Conservation (phyloP, 2,113 vertebrate species). For the Silurus asotus region DNA sequence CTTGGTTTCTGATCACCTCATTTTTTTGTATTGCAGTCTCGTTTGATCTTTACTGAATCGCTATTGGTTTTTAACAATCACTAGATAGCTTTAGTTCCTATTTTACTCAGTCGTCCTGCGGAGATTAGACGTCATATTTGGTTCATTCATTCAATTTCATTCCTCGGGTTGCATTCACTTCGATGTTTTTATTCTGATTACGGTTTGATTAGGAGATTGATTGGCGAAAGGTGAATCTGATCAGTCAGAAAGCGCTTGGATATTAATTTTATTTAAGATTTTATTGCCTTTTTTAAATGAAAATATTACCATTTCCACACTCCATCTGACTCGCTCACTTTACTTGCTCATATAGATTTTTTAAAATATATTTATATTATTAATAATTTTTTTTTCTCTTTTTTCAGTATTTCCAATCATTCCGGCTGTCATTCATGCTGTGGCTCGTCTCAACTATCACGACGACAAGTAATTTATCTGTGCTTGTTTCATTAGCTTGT, state of each 20-base stretch:
- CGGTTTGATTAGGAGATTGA: neutral
- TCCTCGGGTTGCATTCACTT: neutral
- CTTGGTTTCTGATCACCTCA: too few relatives aligned
- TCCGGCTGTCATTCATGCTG: constrained; percentile 69
- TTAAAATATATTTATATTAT: neutral
- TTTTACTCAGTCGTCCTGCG: too few relatives aligned
- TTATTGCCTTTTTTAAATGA: neutral
- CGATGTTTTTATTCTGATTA: neutral
- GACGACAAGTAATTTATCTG: constrained; percentile 70
- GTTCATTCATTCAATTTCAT: neutral
- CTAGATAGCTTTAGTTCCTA: too few relatives aligned
- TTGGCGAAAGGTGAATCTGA: neutral
- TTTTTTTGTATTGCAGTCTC: too few relatives aligned
- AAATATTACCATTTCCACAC: neutral
- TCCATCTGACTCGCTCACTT: neutral
- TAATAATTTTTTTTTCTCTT: neutral
- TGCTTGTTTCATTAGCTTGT: neutral
- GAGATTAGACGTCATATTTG: too few relatives aligned
- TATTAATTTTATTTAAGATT: neutral
- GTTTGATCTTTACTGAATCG: too few relatives aligned
- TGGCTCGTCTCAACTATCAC: constrained; percentile 67
- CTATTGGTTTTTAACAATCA: too few relatives aligned
- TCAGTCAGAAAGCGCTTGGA: neutral
- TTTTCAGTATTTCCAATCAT: constrained; percentile 73
- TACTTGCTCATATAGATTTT: neutral